Evolutionary conservation across 2,888 invertebrate genomes (phyloP), one percentile per base, ranked within the genome.

Genomic region (Chrysolina americana): DNA sequence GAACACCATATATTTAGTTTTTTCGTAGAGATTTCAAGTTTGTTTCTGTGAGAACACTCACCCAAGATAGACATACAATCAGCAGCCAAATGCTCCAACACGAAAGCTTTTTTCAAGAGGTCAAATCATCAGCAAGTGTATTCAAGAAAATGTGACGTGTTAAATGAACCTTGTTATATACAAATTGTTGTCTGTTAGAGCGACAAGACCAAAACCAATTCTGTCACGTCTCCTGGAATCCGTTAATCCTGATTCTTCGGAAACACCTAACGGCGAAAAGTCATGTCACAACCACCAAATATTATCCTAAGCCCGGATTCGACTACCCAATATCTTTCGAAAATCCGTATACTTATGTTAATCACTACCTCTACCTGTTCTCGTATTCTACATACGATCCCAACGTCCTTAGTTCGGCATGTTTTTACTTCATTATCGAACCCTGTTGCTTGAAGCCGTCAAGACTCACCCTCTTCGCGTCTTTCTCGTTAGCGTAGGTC

Each of bases 361-460:
- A 59, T 59, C 59, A 59, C 28, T 11, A 9, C 19, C 36, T 17
- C 15, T 59, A 59, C 36, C 36, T 59, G 59, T 36, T 59, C n/a
- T 36, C 28, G 59, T 59, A 59, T 59, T 59, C 59, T 28, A n/a
- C 36, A 36, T 23, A 10, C 21, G 53, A 21, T 21, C 53, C 53
- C 21, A 59, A 59, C 36, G 28, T 59, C 59, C 10, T n/a, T 15
- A 36, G n/a, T 6, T 36, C 28, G 10, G n/a, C 19, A 8, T 59
- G 59, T 59, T 59, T 59, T 59, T 59, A 59, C 59, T 36, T n/a
- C 59, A 36, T 59, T 59, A 59, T 36, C 59, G 59, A 28, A 23
- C 47, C 59, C 59, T 59, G 59, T 59, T 59, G 59, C 59, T 59
- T 23, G 59, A n/a, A 28, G 59, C 23, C 17, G 36, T 59, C 59